Evolutionary conservation across 1,140 invertebrate genomes (phyloP), one percentile per base, ranked within the genome.

Genomic region (Cydia pomonella): DNA sequence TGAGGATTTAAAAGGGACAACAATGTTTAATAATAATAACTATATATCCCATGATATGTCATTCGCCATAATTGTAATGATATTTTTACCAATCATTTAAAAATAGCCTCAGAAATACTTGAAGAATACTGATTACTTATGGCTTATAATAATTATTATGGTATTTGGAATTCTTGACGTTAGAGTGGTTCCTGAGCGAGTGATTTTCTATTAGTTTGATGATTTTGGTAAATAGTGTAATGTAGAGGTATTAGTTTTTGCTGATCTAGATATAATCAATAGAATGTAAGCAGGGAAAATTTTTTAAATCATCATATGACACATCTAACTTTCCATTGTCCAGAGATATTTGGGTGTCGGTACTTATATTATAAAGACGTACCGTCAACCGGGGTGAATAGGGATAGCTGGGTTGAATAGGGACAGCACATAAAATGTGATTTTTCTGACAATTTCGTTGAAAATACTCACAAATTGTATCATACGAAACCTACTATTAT

Each of bases 281-380:
- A 88, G 87, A 50, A 69, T 62, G 76, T 88, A 87, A 88, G 84
- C 80, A 72, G 79, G 79, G 78, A 81, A 77, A 69, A 53, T 73
- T 77, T 69, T 74, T 75, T 73, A 75, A 69, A 69, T 69, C 27
- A 69, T 69, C 16, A 69, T 69, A 69, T 33, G 63, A n/a, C 29
- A 69, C 64, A n/a, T 69, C 33, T 29, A 66, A 29, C 63, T 25
- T 69, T 69, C 64, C 64, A 33, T 69, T 18, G 33, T n/a, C 64
- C 29, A 59, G 53, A 23, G 2, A 3, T 21, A 59, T 41, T 44
- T 23, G n/a, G 53, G 53, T 59, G 53, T 59, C 53, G 21, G 7
- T 59, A 59, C 7, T 23, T 59, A 59, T 23, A 53, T 23, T 59
- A 50, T 59, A 59, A 21, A 21, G 10, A 18, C n/a, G n/a, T n/a